Base-by-base conservation (phyloP, 2,113 vertebrate species). In the Haliaeetus leucogaster region DNA sequence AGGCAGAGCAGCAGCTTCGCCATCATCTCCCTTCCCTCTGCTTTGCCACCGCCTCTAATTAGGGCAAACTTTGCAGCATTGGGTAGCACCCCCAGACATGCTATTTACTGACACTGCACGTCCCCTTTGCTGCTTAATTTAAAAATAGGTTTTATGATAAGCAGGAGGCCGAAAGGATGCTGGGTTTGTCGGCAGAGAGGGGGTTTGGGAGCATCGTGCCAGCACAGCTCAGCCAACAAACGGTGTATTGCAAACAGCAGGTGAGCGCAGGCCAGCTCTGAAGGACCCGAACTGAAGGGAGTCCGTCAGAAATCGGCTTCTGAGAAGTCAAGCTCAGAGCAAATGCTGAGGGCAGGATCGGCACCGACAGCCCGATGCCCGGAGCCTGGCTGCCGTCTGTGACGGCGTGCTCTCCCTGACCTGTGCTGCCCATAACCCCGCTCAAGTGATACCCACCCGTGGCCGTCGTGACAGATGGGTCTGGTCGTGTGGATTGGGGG, bases 61-160 rank as follows among this genome's bases (percentile, higher is more conserved):
- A 17, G 36, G 40, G 66, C 34, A 56, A 29, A 20, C n/a, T 16
- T 21, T 6, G n/a, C 52, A 8, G 71, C 11, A 5, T 1, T 6
- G 47, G n/a, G 66, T 3, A 13, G 52, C 55, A 15, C 34, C n/a
- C 63, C 26, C 18, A 1, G 3, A 17, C 32, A 8, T 4, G 21
- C 30, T 1, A 4, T 9, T 8, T 13, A 4, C 65, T 25, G 52
- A 14, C n/a, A 2, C 43, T 4, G 36, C 45, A 5, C 22, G 2
- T 8, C 21, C 53, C 42, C 45, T 47, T 30, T 2, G 45, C 50
- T 11, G 30, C 18, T 50, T 30, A 8, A 18, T 34, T 30, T 38
- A 14, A 45, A 25, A 32, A 1, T 1, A 10, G 58, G 6, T 53
- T 53, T 21, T 23, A 11, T 8, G 25, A 18, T 7, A 25, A 61